phyloP scores from a whole-genome alignment of 2,888 invertebrate genomes.

The Zonitis immaculata region DNA sequence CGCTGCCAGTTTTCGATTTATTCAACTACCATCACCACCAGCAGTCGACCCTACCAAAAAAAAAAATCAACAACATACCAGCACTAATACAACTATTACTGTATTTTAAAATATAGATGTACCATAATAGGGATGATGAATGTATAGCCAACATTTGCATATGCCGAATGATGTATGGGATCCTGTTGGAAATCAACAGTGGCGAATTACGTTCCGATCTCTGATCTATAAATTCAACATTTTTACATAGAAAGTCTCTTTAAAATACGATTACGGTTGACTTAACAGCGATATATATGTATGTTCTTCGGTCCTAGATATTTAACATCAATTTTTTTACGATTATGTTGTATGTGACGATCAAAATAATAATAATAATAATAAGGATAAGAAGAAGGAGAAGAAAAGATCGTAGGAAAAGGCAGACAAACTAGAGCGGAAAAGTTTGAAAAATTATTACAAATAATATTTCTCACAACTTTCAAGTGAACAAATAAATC shows the following conservation, averaged over 20 bases:
- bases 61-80: not conserved
- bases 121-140: constrained; percentile 38
- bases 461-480: no score
- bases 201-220: constrained; percentile 47
- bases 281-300: constrained; percentile 10
- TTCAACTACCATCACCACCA: not conserved
- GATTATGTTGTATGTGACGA: no score
- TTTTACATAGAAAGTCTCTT: constrained; percentile 31
- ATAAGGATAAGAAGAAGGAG: no score
- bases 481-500: no score
- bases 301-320: not conserved
- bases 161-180: constrained; percentile 48
- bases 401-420: no score
- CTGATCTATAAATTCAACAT: constrained; percentile 42
- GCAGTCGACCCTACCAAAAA: not conserved
- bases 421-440: no score
- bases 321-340: not conserved
- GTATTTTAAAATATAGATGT: not conserved
- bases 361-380: no score
- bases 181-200: constrained; percentile 46
- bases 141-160: constrained; percentile 46
- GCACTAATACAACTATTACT: not conserved
- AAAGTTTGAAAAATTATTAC: no score
- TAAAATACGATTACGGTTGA: constrained; percentile 40
- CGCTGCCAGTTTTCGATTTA: not conserved